Percentiles rank a stretch among this genome's conserved stretches.
Conservation (phyloP, 2,797 vertebrate species). For the Micrastur ruficollis region DNA sequence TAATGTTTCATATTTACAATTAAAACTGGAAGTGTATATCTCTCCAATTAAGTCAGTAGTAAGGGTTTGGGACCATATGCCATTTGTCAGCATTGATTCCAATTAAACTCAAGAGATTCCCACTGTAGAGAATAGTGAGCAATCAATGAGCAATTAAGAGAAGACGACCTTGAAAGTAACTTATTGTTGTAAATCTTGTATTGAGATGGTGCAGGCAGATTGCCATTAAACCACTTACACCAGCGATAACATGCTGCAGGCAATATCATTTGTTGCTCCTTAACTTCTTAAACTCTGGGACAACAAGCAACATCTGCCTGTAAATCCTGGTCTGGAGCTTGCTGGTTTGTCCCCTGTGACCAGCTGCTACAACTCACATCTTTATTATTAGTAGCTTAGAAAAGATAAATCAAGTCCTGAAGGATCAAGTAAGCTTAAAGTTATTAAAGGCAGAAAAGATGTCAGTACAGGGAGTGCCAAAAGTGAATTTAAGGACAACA, state of each 20-base stretch:
- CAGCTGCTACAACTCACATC: neutral
- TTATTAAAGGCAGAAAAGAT: neutral
- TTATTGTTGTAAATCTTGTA: neutral
- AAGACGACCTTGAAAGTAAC: neutral
- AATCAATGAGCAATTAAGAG: conserved; percentile 45
- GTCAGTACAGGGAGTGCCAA: neutral
- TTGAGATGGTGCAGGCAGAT: neutral
- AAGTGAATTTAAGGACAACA: neutral
- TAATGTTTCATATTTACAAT: neutral
- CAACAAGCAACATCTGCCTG: neutral
- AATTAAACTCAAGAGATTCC: neutral
- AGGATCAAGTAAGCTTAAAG: neutral
- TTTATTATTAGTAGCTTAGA: neutral
- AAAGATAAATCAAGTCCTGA: neutral
- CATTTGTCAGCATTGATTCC: conserved; percentile 30
- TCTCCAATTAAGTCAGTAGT: neutral
- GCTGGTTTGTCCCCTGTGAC: neutral
- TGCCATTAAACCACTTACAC: neutral
- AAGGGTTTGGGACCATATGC: neutral
- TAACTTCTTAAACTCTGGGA: neutral
- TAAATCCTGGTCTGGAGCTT: neutral
- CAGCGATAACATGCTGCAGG: neutral
- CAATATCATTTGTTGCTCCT: neutral
- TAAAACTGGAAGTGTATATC: neutral
- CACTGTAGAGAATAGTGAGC: neutral